These are phyloP conservation scores for Sesia bembeciformis DNA, from an alignment of 2,888 invertebrate species.

Conservation along the genomic window DNA sequence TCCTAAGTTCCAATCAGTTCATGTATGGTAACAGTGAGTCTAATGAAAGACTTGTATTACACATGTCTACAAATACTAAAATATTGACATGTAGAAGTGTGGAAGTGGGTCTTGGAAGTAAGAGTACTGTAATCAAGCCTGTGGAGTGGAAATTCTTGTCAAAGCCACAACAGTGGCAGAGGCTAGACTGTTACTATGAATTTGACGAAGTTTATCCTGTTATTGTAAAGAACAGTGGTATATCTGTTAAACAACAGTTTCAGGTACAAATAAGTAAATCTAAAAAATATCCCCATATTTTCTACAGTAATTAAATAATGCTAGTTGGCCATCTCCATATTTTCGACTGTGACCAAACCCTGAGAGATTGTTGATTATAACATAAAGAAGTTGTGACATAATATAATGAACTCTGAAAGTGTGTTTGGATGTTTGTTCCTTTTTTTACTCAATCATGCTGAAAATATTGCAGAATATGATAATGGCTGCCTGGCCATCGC, in stretches of 20 bases:
- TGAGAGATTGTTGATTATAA: too few species aligned
- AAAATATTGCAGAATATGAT: too few species aligned
- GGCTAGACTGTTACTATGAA: constrained; percentile 83
- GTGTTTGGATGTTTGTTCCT: too few species aligned
- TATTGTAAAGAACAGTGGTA: constrained; percentile 73
- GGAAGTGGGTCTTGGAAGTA: constrained; percentile 61
- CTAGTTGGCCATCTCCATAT: too few species aligned
- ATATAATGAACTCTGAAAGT: too few species aligned
- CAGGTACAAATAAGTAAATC: constrained; percentile 58
- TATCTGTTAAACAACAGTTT: constrained; percentile 80
- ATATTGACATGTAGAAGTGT: constrained; percentile 78
- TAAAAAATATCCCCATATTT: too few species aligned
- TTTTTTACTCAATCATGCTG: too few species aligned
- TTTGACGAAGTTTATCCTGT: constrained; percentile 85
- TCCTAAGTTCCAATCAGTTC: constrained; percentile 68
- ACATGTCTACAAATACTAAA: constrained; percentile 69
- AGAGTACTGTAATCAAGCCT: constrained; percentile 72
- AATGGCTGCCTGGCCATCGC: too few species aligned
- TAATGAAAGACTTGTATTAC: constrained; percentile 79
- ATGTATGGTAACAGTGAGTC: constrained; percentile 75
- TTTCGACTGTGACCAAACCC: too few species aligned
- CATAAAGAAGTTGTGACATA: too few species aligned
- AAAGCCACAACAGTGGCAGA: constrained; percentile 82
- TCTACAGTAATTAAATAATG: too few species aligned
- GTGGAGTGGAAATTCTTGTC: constrained; percentile 86